Percentiles rank a stretch among this genome's conserved stretches.
These are phyloP conservation scores for Melanotaenia boesemani DNA, from an alignment of 2,797 vertebrate species.

Conservation along the genomic window DNA sequence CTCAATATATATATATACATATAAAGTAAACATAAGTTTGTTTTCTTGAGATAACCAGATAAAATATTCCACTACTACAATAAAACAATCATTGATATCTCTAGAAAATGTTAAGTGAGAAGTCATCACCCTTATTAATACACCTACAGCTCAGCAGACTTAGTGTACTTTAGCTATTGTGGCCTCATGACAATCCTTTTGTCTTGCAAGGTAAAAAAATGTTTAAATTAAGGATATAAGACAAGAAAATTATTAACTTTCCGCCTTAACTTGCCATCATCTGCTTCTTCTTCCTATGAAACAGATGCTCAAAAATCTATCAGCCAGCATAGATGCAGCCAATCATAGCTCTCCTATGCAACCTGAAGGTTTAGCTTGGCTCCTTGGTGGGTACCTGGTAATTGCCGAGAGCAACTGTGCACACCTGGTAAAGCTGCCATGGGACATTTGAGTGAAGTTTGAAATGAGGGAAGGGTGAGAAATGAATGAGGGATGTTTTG, in stretches of 20 bases:
- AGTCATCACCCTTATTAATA: too few relatives aligned
- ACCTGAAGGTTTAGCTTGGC: constrained; percentile 54
- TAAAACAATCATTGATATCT: too few relatives aligned
- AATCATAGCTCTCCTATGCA: constrained; percentile 58
- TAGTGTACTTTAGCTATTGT: too few relatives aligned
- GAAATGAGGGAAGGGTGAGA: constrained; percentile 17
- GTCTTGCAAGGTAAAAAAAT: neutral
- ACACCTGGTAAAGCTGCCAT: constrained; percentile 73
- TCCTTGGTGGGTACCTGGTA: constrained; percentile 65
- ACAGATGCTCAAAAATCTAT: constrained; percentile 57
- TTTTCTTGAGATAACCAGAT: too few relatives aligned
- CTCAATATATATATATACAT: too few relatives aligned
- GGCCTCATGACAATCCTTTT: neutral
- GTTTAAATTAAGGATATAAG: constrained; percentile 18
- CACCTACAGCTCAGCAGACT: too few relatives aligned
- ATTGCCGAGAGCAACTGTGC: constrained; percentile 78
- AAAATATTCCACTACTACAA: too few relatives aligned
- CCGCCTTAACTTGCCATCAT: constrained; percentile 41
- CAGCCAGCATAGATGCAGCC: constrained; percentile 52
- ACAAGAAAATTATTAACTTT: constrained; percentile 15
- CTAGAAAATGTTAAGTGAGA: too few relatives aligned
- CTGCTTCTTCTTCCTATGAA: constrained; percentile 52
- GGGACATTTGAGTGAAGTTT: constrained; percentile 28
- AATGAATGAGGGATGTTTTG: constrained; percentile 24
- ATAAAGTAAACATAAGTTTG: too few relatives aligned